Conservation (phyloP, 2,113 vertebrate genomes). For the Chascanopsetta lugubris region DNA sequence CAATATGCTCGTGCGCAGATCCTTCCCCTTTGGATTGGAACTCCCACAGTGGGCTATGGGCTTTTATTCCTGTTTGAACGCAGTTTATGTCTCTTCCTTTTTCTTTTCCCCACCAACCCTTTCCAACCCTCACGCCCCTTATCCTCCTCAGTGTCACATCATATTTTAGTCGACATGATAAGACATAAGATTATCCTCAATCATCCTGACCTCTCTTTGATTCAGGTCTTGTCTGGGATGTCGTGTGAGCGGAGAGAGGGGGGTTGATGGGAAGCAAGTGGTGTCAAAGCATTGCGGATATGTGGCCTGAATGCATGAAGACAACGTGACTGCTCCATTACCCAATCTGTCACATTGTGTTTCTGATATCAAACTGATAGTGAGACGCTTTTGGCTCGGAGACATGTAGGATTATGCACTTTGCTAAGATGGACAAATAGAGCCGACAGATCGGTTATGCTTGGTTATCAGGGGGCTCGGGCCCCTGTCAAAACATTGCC, state of each 20-base stretch:
- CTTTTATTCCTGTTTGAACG: conserved; percentile 38
- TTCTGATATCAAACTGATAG: conserved; percentile 60
- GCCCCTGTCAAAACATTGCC: conserved; percentile 70
- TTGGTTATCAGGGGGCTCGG: conserved; percentile 61
- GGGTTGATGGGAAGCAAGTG: conserved; percentile 27
- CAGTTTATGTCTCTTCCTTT: conserved; percentile 32
- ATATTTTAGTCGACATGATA: conserved; percentile 55
- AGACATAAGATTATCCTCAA: conserved; percentile 60
- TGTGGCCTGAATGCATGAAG: conserved; percentile 58
- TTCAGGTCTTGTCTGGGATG: conserved; percentile 55
- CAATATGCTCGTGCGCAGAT: conserved; percentile 11
- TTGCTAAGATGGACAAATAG: conserved; percentile 71
- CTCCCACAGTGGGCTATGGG: conserved; percentile 25
- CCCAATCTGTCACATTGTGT: conserved; percentile 67
- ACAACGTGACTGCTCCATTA: conserved; percentile 64
- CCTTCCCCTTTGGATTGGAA: conserved; percentile 19
- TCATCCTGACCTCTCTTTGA: conserved; percentile 62
- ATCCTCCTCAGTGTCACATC: conserved; percentile 54
- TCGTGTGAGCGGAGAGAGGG: conserved; percentile 13
- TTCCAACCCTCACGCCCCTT: background rate
- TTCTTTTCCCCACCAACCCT: background rate
- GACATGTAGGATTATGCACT: conserved; percentile 73
- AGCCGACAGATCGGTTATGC: conserved; percentile 73
- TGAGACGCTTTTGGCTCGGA: conserved; percentile 57
- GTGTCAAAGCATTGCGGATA: conserved; percentile 39